Percentiles rank a stretch among this genome's conserved stretches.
Conservation (phyloP, 1,140 invertebrate species). For the Stegodyphus mimosarum region DNA sequence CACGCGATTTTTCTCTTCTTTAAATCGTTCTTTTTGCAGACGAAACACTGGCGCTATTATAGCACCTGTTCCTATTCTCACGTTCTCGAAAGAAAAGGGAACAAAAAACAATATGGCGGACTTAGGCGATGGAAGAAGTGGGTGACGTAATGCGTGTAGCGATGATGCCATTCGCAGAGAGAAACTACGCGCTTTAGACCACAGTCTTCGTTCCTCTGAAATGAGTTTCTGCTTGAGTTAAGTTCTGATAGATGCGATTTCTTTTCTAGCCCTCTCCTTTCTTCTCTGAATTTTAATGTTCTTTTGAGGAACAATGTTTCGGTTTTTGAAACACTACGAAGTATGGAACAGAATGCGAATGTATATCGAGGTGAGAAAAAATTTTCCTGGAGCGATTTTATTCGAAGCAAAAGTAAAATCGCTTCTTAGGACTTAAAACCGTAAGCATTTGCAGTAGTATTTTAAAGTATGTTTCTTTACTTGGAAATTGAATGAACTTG, state of each 20-base stretch:
- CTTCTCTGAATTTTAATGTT: slow-evolving; percentile 9
- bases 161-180: slow-evolving; percentile 47
- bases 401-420: too few relatives aligned
- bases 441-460: too few relatives aligned
- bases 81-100: slow-evolving; percentile 28
- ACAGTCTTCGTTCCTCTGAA: slow-evolving; percentile 7
- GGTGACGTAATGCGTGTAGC: slow-evolving; percentile 55
- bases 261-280: not conserved
- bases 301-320: slow-evolving; percentile 3
- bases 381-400: too few relatives aligned
- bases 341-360: too few relatives aligned
- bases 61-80: slow-evolving; percentile 56
- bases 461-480: too few relatives aligned
- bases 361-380: too few relatives aligned
- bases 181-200: slow-evolving; percentile 5
- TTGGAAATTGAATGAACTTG: too few relatives aligned
- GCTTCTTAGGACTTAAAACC: too few relatives aligned
- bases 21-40: slow-evolving; percentile 20
- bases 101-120: slow-evolving; percentile 21
- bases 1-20: slow-evolving; percentile 40
- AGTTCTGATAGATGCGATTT: slow-evolving; percentile 46
- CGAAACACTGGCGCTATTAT: slow-evolving; percentile 43
- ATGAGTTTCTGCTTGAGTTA: slow-evolving; percentile 49
- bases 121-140: not conserved
- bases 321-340: not conserved